These are phyloP conservation scores for Drosophila bocki DNA, from an alignment of 1,140 invertebrate genomes.

Conservation along the genomic window DNA sequence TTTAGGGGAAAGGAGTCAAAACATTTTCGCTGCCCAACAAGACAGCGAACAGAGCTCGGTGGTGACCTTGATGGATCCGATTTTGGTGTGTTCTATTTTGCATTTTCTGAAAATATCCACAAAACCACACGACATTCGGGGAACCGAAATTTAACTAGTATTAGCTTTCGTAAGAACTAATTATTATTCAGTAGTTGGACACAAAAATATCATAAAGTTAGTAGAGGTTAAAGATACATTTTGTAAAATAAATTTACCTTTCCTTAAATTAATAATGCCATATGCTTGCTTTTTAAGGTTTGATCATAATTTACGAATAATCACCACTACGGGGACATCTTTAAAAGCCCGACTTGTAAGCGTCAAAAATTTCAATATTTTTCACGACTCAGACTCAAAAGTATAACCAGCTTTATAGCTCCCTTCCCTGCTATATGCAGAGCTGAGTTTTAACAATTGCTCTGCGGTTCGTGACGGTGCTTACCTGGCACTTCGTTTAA, in stretches of 20 bases:
- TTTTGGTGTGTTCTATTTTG: conserved; percentile 2
- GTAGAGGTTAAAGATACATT: too few species aligned
- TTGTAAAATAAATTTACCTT: too few species aligned
- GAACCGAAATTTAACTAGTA: background rate
- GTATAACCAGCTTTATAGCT: conserved; percentile 30
- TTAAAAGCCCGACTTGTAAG: background rate
- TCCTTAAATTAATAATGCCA: background rate
- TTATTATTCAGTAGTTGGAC: background rate
- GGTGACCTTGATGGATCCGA: conserved; percentile 9
- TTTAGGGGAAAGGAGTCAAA: background rate
- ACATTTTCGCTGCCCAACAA: background rate
- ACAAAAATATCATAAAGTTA: background rate
- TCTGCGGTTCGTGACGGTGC: conserved; percentile 24
- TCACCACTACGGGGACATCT: too few species aligned
- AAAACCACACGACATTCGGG: background rate
- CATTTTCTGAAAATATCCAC: background rate
- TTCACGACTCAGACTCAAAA: background rate
- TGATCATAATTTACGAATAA: background rate
- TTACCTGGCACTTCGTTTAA: conserved; percentile 47
- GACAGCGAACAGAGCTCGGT: background rate
- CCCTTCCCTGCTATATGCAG: conserved; percentile 9
- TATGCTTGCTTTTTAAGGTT: too few species aligned
- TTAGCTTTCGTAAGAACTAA: background rate
- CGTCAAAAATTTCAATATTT: conserved; percentile 14
- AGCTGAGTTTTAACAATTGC: conserved; percentile 31